phyloP scores from a whole-genome alignment of 2,113 vertebrate genomes.

The Callocephalon fimbriatum region DNA sequence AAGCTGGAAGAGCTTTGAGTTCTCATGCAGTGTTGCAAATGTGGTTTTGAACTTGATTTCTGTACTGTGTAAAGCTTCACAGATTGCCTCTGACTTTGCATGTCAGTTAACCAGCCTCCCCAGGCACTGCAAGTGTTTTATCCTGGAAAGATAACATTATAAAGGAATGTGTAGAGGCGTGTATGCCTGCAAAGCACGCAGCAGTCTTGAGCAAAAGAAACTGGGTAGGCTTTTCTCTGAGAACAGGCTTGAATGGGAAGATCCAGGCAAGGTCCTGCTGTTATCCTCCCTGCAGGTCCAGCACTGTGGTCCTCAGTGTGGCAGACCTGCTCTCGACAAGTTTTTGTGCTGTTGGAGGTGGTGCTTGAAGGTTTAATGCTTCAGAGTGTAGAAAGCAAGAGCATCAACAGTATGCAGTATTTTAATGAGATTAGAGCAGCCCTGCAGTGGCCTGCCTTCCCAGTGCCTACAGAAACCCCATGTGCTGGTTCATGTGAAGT shows the following conservation, averaged over 20 bases:
- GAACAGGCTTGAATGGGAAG: background rate
- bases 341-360: background rate
- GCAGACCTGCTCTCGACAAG: background rate
- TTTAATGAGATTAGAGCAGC: background rate
- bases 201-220: too few species aligned
- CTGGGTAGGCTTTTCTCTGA: background rate
- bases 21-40: background rate
- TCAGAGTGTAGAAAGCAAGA: background rate
- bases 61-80: background rate
- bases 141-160: fast-evolving
- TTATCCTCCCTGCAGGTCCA: background rate
- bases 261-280: background rate
- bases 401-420: background rate
- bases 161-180: fast-evolving
- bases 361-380: background rate
- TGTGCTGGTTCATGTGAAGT: background rate
- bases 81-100: background rate
- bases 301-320: fast-evolving
- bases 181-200: fast-evolving
- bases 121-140: background rate
- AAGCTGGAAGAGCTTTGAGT: background rate
- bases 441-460: background rate
- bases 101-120: background rate
- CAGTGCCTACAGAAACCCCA: background rate
- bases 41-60: background rate